Conservation (phyloP, 2,797 vertebrate genomes). For the Manis pentadactyla region DNA sequence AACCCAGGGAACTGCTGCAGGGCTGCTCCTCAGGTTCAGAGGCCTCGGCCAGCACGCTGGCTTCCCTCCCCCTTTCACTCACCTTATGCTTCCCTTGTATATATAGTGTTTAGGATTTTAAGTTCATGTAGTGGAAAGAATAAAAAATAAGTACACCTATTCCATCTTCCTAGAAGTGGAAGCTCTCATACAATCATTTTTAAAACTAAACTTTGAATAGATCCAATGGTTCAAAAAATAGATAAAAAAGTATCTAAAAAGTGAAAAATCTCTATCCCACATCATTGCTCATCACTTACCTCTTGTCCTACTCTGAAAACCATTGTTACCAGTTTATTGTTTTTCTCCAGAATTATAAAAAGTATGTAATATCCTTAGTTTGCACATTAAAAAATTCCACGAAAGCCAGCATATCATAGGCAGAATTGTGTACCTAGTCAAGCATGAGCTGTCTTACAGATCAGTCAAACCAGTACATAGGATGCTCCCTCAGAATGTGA, state of each 20-base stretch:
- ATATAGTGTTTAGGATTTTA: not conserved
- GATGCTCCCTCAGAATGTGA: not conserved
- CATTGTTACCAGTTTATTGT: not conserved
- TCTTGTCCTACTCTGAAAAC: not conserved
- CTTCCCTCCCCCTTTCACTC: too few relatives aligned
- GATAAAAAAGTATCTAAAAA: not conserved
- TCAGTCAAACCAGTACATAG: too few relatives aligned
- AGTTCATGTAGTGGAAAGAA: not conserved
- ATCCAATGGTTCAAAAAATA: not conserved
- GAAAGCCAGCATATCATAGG: not conserved
- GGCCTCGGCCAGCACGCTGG: too few relatives aligned
- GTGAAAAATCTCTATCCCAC: not conserved
- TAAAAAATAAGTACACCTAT: not conserved
- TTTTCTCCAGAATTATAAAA: not conserved
- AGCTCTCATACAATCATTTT: not conserved
- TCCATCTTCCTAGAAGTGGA: not conserved
- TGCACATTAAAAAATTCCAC: not conserved
- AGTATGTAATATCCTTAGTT: not conserved
- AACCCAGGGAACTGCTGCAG: rapidly evolving
- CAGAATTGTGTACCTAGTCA: not conserved
- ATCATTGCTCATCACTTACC: not conserved
- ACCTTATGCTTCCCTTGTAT: not conserved
- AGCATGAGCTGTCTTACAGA: not conserved
- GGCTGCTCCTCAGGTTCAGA: not conserved
- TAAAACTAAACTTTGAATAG: not conserved